These are phyloP conservation scores for Pterostichus niger DNA, from an alignment of 2,888 invertebrate genomes.

Conservation along the genomic window DNA sequence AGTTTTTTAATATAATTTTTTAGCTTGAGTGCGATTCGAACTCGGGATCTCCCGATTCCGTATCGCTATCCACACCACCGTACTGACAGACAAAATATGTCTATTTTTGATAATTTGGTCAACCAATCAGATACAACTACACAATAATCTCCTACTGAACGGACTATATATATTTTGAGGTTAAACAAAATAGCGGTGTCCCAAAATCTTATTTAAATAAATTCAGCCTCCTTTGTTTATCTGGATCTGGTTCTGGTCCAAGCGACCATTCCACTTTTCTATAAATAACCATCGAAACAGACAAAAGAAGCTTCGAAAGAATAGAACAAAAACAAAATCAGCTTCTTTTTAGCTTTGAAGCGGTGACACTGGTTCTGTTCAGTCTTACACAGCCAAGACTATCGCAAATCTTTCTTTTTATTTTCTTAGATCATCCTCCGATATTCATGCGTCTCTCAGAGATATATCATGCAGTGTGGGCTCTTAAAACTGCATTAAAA, in stretches of 20 bases:
- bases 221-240: slow-evolving; percentile 22
- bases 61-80: too few species aligned
- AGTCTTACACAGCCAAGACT: neutral
- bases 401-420: slow-evolving; percentile 25
- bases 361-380: neutral
- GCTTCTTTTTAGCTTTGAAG: neutral
- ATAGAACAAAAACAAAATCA: slow-evolving; percentile 37
- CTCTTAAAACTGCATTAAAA: slow-evolving; percentile 53
- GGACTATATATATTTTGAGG: too few species aligned
- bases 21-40: too few species aligned
- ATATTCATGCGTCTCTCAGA: neutral
- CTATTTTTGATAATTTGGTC: too few species aligned
- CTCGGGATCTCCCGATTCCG: too few species aligned
- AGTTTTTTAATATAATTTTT: too few species aligned
- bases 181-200: neutral
- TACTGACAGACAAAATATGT: too few species aligned
- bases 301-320: slow-evolving; percentile 11
- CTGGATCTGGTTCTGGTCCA: neutral
- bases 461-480: slow-evolving; percentile 15
- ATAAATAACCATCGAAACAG: slow-evolving; percentile 22
- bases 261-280: slow-evolving; percentile 19
- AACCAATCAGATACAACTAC: too few species aligned
- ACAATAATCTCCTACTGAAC: too few species aligned
- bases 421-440: slow-evolving; percentile 1
- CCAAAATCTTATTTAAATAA: slow-evolving; percentile 20